Evolutionary conservation across 2,888 invertebrate genomes (phyloP).

Genomic region (Tenthredo livida): DNA sequence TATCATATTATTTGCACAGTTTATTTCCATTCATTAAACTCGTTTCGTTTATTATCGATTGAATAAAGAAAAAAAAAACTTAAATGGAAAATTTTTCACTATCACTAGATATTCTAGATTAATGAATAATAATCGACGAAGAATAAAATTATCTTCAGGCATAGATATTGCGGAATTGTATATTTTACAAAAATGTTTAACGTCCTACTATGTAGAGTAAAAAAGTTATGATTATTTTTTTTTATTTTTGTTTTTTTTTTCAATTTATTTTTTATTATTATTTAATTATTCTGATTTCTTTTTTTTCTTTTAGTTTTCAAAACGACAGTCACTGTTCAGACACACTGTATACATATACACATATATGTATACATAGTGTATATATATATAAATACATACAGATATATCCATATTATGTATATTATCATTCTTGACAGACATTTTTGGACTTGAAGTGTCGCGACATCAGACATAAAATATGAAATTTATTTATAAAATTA

Average conservation of each 20-base stretch:
- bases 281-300: background rate
- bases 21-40: background rate
- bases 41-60: background rate
- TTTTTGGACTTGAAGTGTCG: slow-evolving; percentile 11
- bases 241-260: background rate
- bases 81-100: background rate
- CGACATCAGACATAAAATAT: slow-evolving; percentile 14
- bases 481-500: slow-evolving; percentile 31
- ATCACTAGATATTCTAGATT: background rate
- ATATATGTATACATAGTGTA: background rate
- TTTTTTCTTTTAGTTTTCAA: background rate
- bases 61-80: background rate
- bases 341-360: slow-evolving; percentile 27
- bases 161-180: slow-evolving; percentile 26
- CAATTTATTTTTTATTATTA: background rate
- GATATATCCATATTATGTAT: slow-evolving; percentile 9
- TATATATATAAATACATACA: slow-evolving; percentile 15
- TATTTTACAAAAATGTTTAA: slow-evolving; percentile 40
- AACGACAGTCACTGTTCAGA: slow-evolving; percentile 7
- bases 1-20: slow-evolving; percentile 18
- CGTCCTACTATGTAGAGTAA: slow-evolving; percentile 23
- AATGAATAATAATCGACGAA: background rate
- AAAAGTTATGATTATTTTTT: slow-evolving; percentile 28
- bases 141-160: background rate
- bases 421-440: background rate